These are phyloP conservation scores for Heliconius eleuchia DNA, from an alignment of 1,140 invertebrate genomes.

Conservation along the genomic window DNA sequence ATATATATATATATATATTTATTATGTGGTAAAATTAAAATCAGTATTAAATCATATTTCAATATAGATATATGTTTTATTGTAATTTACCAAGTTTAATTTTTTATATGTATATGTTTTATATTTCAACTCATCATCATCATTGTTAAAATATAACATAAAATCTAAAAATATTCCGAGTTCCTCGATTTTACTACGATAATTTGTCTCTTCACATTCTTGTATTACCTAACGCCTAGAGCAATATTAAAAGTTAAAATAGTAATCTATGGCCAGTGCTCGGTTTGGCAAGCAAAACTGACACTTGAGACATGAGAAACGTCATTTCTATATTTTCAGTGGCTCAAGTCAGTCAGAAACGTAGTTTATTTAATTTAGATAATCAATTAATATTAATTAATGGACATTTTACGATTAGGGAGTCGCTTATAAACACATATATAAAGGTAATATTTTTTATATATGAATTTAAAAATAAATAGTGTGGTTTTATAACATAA, in stretches of 20 bases:
- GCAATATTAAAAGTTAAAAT: not conserved
- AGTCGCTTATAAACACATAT: not conserved
- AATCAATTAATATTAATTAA: not conserved
- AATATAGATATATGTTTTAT: too few species aligned
- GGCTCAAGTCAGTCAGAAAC: not conserved
- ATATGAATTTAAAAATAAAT: not conserved
- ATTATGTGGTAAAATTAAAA: too few species aligned
- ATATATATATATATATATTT: too few species aligned
- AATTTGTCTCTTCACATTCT: not conserved
- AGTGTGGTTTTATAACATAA: not conserved
- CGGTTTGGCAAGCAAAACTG: not conserved
- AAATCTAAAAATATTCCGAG: too few species aligned
- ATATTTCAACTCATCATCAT: too few species aligned
- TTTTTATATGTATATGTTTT: too few species aligned
- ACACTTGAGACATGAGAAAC: not conserved
- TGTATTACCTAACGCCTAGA: not conserved
- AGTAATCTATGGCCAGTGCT: not conserved
- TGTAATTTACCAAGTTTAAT: too few species aligned
- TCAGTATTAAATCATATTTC: too few species aligned
- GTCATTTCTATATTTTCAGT: conserved; percentile 2
- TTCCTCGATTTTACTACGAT: too few species aligned
- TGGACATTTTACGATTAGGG: not conserved
- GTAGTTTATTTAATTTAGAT: not conserved
- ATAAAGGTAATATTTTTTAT: not conserved
- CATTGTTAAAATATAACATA: too few species aligned